Percentiles rank a stretch among this genome's conserved stretches.
Conservation (phyloP, 2,888 invertebrate species). For the Heliothis peltigera region DNA sequence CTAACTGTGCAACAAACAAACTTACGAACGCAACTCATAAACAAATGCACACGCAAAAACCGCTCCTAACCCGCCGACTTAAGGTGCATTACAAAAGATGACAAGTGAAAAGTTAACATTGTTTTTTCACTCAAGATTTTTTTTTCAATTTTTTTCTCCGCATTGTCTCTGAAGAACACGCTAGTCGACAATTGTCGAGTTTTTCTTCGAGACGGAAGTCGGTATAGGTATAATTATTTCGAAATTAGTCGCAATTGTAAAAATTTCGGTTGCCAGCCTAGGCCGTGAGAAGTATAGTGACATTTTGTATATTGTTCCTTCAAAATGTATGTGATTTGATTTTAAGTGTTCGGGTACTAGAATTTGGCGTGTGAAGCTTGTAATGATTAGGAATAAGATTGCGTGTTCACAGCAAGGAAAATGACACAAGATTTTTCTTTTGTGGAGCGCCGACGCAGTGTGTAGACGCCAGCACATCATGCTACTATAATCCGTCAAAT, state of each 20-base stretch:
- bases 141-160: slow-evolving; percentile 70
- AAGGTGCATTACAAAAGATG: slow-evolving; percentile 45
- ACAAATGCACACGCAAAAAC: slow-evolving; percentile 30
- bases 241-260: slow-evolving; percentile 84
- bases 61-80: slow-evolving; percentile 31
- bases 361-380: slow-evolving; percentile 57
- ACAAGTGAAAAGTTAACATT: slow-evolving; percentile 51
- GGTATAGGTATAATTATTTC: slow-evolving; percentile 80
- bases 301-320: slow-evolving; percentile 65
- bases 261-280: slow-evolving; percentile 70
- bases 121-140: slow-evolving; percentile 57
- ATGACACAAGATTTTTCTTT: too few species aligned
- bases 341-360: slow-evolving; percentile 49
- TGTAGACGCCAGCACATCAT: too few species aligned
- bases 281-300: slow-evolving; percentile 66
- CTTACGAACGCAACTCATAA: slow-evolving; percentile 18
- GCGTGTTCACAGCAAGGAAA: too few species aligned
- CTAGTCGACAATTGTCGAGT: slow-evolving; percentile 82
- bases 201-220: slow-evolving; percentile 84
- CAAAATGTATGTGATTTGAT: slow-evolving; percentile 55
- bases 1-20: slow-evolving; percentile 44
- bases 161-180: slow-evolving; percentile 83
- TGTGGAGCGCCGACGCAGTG: too few species aligned
- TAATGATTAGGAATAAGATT: slow-evolving; percentile 20
- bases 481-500: too few species aligned